These are phyloP conservation scores for Aphaenogaster rudis DNA, from an alignment of 1,140 invertebrate genomes.

Conservation along the genomic window DNA sequence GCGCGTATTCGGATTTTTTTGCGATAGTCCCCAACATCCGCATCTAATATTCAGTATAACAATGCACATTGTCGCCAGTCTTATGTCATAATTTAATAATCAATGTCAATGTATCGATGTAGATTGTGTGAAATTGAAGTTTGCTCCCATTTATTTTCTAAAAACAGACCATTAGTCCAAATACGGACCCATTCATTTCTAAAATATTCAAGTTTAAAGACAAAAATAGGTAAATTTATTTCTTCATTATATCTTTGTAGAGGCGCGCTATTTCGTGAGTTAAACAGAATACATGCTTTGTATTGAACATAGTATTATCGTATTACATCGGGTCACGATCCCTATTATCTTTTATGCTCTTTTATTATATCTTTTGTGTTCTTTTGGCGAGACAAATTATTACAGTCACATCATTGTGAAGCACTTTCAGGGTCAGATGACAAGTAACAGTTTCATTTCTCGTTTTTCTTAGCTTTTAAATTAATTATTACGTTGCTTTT, in stretches of 20 bases:
- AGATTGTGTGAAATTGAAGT: background rate
- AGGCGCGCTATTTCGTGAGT: background rate
- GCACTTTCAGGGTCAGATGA: conserved; percentile 31
- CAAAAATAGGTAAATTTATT: conserved; percentile 2
- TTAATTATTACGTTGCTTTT: conserved; percentile 59
- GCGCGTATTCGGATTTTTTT: background rate
- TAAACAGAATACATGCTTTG: conserved; percentile 16
- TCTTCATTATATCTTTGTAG: background rate
- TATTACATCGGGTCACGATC: conserved; percentile 76
- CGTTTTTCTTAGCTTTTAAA: conserved; percentile 35
- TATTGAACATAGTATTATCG: conserved; percentile 59
- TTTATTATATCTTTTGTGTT: conserved; percentile 59
- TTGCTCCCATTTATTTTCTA: background rate
- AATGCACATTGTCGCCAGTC: background rate
- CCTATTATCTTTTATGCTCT: conserved; percentile 73
- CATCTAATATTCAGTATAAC: background rate
- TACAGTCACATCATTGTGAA: conserved; percentile 64
- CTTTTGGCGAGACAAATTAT: conserved; percentile 73
- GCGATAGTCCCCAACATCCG: background rate
- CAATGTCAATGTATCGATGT: background rate
- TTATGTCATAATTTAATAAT: conserved; percentile 12
- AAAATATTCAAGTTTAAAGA: conserved; percentile 11
- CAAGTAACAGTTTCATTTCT: background rate
- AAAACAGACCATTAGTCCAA: background rate
- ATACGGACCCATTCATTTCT: background rate